Percentiles rank a stretch among this genome's conserved stretches.
Conservation (phyloP, 2,888 invertebrate species). For the Oscheius sp. region DNA sequence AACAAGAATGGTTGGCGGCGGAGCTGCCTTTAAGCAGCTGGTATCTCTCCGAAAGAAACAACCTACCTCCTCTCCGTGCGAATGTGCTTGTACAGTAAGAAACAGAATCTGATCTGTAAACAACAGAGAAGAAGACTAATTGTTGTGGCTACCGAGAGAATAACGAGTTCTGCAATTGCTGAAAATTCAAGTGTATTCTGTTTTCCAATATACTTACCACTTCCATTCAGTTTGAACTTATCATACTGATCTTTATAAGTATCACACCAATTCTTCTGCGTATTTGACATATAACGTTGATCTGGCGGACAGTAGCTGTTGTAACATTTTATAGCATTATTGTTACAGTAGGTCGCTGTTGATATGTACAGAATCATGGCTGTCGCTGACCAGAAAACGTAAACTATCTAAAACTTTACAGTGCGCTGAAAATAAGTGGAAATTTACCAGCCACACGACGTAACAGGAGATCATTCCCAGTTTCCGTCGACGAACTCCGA, state of each 20-base stretch:
- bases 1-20: no score
- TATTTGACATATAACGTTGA: background rate
- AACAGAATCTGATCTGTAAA: slow-evolving; percentile 15
- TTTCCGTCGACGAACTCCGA: slow-evolving; percentile 13
- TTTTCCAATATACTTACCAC: background rate
- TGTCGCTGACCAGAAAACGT: slow-evolving; percentile 1
- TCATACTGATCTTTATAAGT: background rate
- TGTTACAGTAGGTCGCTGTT: background rate
- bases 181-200: background rate
- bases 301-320: background rate
- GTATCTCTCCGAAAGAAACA: no score
- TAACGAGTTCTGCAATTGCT: slow-evolving; percentile 15
- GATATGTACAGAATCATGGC: slow-evolving; percentile 15
- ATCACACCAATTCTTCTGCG: background rate
- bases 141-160: background rate
- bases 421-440: background rate
- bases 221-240: background rate
- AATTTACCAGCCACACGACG: slow-evolving; percentile 2
- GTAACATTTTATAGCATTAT: background rate
- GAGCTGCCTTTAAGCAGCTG: no score
- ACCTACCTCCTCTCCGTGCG: slow-evolving; percentile 17
- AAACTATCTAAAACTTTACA: slow-evolving; percentile 8
- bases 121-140: slow-evolving; percentile 12
- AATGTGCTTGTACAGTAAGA: slow-evolving; percentile 12
- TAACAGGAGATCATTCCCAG: slow-evolving; percentile 7